Base-by-base conservation (phyloP, 1,140 invertebrate genomes). In the Rhopalosiphum maidis region DNA sequence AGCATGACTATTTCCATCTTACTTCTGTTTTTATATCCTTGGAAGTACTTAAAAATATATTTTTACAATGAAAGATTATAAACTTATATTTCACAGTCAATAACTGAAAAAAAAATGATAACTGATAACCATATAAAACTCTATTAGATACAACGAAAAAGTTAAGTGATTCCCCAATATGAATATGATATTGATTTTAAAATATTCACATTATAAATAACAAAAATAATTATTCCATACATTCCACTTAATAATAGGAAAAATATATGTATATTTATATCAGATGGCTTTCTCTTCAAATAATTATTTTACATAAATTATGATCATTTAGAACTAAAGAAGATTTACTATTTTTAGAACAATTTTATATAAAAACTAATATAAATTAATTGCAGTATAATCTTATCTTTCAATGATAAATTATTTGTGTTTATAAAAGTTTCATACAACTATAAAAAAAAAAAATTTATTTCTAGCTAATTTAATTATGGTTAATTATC, bases 1-100 rank as follows among this genome's bases (percentile, higher is more conserved):
- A 90, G 51, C 88, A 90, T 60, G 37, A 90, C 4, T 90, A 90
- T 43, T 89, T 68, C 89, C 89, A 90, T 68, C 37, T 68, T 90
- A 90, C 55, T 41, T 90, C 54, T 68, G 41, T 90, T 60, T 68
- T 88, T 25, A 54, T 89, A 89, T 89, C 23, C 88, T 55, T 89
- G 21, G 35, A 48, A 89, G 88, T 89, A 89, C 88, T 89, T 89
- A 89, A 55, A 46, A 30, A 86, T 86, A 86, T 86, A 30, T 86
- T 46, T 46, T 46, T 18, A 30, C 41, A 43, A 46, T 86, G 43
- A 41, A 77, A 77, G 60, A 77, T 77, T n/a, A 77, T 18, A 77
- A n/a, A 77, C 30, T 77, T 77, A 77, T n/a, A 77, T 77, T 77
- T 77, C n/a, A 77, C 60, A 77, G 60, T 77, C 3, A 77, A 77